Evolutionary conservation across 2,113 vertebrate genomes (phyloP), one percentile per base, ranked within the genome.

Genomic region (Deroptyus accipitrinus): DNA sequence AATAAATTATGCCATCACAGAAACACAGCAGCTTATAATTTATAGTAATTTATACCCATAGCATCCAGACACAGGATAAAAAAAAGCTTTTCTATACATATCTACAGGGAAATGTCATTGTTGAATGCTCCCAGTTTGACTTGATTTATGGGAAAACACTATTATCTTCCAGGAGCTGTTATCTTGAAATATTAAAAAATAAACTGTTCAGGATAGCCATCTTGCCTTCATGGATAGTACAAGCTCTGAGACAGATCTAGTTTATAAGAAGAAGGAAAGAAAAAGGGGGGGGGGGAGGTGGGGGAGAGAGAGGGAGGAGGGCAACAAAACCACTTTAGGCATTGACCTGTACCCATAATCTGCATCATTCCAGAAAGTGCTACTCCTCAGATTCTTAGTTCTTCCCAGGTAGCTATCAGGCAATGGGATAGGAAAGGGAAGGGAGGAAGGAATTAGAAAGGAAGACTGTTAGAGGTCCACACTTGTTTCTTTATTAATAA

Each of bases 1-100:
- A 79, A 79, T 57, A 87, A 95, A 95, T 92, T 67, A 88, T 49
- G 28, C 10, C 31, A 73, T 76, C 68, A 70, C 10, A 88, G 63
- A 74, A 96, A 90, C 14, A 92, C 25, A 72, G 17, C 15, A 73
- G 35, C 68, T 92, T 76, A 73, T 93, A 88, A 85, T 79, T 76
- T 69, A 72, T 23, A 95, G 59, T 70, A 83, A 94, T 91, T 91
- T 93, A 63, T 44, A 88, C 13, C 23, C 46, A 59, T 4, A 91
- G 27, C 23, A 90, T 68, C 23, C 54, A 79, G 75, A 88, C 48
- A 24, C 72, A 93, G 17, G 11, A 75, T 41, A 17, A 76, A 85
- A 54, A 61, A 77, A 87, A 48, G 5, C 46, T 83, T 74, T 83
- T 73, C 41, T 89, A 11, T 33, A 84, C 33, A 46, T n/a, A 77